A percentile compares a stretch with the other conserved stretches of the same genome.
phyloP scores from a whole-genome alignment of 2,113 vertebrate genomes.

The Noctilio leporinus region DNA sequence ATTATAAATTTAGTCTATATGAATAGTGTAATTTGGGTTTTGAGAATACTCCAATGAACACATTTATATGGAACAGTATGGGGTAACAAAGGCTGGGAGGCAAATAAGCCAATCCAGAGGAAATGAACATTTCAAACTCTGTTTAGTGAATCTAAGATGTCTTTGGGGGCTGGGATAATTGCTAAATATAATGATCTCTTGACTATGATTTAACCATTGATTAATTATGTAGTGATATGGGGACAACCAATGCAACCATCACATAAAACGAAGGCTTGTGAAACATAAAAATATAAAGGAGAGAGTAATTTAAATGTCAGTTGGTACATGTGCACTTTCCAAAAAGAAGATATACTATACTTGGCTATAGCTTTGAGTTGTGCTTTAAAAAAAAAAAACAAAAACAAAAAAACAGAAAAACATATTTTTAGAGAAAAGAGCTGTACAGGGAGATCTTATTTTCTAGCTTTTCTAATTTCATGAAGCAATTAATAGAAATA shows the following conservation, averaged over 20 bases:
- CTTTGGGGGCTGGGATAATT: neutral
- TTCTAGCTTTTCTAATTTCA: neutral
- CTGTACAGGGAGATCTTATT: neutral
- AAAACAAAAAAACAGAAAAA: too few species aligned
- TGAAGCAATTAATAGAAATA: neutral
- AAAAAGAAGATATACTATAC: neutral
- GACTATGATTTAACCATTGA: neutral
- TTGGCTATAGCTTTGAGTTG: neutral
- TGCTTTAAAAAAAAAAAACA: neutral
- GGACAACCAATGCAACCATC: neutral
- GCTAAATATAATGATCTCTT: neutral
- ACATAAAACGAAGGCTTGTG: neutral
- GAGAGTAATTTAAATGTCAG: neutral
- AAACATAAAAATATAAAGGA: neutral
- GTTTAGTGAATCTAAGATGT: neutral
- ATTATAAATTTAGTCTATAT: neutral
- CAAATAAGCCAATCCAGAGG: neutral
- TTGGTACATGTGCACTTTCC: neutral
- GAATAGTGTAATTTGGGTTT: neutral
- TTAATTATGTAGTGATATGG: neutral
- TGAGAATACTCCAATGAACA: neutral
- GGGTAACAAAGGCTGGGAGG: neutral
- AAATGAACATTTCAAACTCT: neutral
- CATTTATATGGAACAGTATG: neutral
- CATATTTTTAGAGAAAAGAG: neutral